Base-by-base conservation (phyloP, 1,140 invertebrate genomes). In the Papilio dardanus region DNA sequence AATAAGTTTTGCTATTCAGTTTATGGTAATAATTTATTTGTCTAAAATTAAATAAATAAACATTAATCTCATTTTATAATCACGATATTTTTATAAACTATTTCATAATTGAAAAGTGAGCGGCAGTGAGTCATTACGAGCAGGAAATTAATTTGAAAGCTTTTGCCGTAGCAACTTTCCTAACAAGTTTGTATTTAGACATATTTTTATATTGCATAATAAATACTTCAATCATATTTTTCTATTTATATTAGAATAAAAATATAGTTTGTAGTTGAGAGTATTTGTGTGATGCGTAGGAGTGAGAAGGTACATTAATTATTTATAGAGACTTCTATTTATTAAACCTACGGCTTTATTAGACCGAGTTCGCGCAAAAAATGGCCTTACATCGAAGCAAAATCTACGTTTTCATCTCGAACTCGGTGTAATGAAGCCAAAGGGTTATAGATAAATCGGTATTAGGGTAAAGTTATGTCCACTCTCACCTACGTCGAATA, bases 101-200 rank as follows among this genome's bases (percentile, higher is more conserved):
- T 46, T n/a, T 46, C 7, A n/a, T 16, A 46, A 16, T 46, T n/a
- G 16, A n/a, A 46, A 42, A 0, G 40, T 42, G 40, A 42, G 40
- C 40, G 12, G 40, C 1, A 42, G 40, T 42, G 40, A 1, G 35
- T 46, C 42, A 46, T 46, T 46, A 46, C 16, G 42, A 1, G 1
- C 42, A 46, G 42, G 42, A 46, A 46, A 46, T 46, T 46, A 46
- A 46, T 46, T 46, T 16, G 42, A 46, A 46, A 46, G 42, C 42
- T 46, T 46, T 46, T n/a, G 42, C 42, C 42, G 42, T 19, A 46
- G 42, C 16, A 46, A 46, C 42, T n/a, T 5, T n/a, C n/a, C n/a
- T 16, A 16, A 16, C 14, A 46, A 19, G 42, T 46, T 16, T 4
- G 42, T n/a, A 46, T 46, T 46, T n/a, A n/a, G 42, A 46, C 16